Evolutionary conservation across 2,113 vertebrate species (phyloP).

Genomic region (Anhinga anhinga): DNA sequence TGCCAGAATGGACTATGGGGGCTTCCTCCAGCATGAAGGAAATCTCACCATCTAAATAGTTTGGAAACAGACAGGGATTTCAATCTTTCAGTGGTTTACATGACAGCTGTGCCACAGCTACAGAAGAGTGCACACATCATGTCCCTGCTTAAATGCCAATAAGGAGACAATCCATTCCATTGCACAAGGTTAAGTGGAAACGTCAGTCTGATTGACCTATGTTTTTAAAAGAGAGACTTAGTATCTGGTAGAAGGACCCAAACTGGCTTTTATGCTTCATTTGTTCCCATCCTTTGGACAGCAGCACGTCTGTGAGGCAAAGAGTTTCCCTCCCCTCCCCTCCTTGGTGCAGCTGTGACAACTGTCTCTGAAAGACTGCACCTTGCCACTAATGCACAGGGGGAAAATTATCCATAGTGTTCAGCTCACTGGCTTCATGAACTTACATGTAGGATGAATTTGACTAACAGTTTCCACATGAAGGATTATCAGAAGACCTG

Average conservation of each 20-base stretch:
- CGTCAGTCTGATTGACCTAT: slow-evolving; percentile 53
- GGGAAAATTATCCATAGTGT: background rate
- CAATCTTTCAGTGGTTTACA: background rate
- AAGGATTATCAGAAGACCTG: background rate
- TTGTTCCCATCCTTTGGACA: slow-evolving; percentile 60
- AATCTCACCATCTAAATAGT: background rate
- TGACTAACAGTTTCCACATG: background rate
- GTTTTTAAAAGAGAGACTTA: slow-evolving; percentile 47
- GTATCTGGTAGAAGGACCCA: slow-evolving; percentile 22
- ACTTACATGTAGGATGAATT: background rate
- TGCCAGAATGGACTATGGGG: background rate
- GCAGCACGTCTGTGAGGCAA: slow-evolving; percentile 32
- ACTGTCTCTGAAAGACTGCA: background rate
- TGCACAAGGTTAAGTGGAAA: slow-evolving; percentile 58
- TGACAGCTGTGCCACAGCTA: background rate
- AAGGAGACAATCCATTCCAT: slow-evolving; percentile 14
- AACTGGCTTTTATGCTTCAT: slow-evolving; percentile 62
- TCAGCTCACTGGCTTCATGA: background rate
- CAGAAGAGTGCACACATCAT: background rate
- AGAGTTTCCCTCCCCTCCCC: slow-evolving; percentile 1
- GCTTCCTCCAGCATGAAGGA: background rate
- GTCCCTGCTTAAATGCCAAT: background rate
- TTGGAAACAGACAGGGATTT: background rate
- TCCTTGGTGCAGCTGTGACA: background rate
- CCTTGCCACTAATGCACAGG: background rate